Conservation (phyloP, 2,113 vertebrate species). For the Stigmatopora argus region DNA sequence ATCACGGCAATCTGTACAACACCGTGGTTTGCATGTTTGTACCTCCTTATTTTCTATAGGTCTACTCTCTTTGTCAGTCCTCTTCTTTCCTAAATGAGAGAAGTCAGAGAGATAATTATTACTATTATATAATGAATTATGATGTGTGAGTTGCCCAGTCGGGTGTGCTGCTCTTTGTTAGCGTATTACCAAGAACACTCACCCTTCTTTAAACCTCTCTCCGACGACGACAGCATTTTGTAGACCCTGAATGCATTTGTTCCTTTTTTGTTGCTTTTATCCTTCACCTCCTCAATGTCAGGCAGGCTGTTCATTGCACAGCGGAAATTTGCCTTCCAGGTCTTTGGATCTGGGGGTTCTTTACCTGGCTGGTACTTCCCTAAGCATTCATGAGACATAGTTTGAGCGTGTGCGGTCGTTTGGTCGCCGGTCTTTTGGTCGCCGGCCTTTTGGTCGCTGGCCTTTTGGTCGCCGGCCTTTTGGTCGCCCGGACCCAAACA, state of each 20-base stretch:
- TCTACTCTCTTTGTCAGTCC: slow-evolving; percentile 61
- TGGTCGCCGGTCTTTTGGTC: no score
- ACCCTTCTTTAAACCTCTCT: slow-evolving; percentile 90
- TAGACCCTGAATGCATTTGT: slow-evolving; percentile 97
- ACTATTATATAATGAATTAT: no score
- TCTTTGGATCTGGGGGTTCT: slow-evolving; percentile 87
- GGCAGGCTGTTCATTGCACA: slow-evolving; percentile 98
- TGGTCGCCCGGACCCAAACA: no score
- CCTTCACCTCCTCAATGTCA: slow-evolving; percentile 94
- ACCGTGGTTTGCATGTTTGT: neutral
- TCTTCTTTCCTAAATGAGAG: slow-evolving; percentile 65
- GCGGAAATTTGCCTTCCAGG: slow-evolving; percentile 98
- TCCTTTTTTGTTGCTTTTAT: slow-evolving; percentile 93
- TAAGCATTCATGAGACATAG: slow-evolving; percentile 35
- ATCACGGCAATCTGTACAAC: neutral
- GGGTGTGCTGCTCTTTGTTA: no score
- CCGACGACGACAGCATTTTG: slow-evolving; percentile 85
- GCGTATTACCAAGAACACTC: slow-evolving; percentile 2
- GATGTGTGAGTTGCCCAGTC: no score
- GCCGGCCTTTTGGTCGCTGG: no score
- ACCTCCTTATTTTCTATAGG: slow-evolving; percentile 42
- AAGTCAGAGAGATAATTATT: neutral
- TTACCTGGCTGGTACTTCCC: slow-evolving; percentile 84
- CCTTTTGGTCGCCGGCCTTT: no score
- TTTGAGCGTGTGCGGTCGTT: no score